Evolutionary conservation across 2,888 invertebrate species (phyloP).

Genomic region (Caenorhabditis afra): DNA sequence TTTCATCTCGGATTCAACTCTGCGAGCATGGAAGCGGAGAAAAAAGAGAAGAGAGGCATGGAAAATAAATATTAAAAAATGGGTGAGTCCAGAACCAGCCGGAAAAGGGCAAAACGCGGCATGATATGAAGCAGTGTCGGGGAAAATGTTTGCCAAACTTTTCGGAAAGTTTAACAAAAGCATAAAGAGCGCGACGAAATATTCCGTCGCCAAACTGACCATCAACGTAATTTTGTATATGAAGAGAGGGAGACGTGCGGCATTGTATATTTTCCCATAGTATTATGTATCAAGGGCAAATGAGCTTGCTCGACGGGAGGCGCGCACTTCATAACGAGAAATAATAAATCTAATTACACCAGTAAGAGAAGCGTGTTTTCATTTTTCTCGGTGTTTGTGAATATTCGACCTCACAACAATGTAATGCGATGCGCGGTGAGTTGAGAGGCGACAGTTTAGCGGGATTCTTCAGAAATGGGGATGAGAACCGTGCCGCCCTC

Average conservation of each 20-base stretch:
- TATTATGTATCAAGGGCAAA: slow-evolving; percentile 15
- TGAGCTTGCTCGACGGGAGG: slow-evolving; percentile 14
- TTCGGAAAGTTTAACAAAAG: slow-evolving; percentile 25
- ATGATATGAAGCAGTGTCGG: slow-evolving; percentile 29
- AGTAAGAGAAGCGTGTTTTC: not conserved
- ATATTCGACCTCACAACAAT: slow-evolving; percentile 26
- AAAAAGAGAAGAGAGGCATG: not conserved
- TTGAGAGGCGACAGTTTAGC: not conserved
- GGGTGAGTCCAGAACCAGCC: slow-evolving; percentile 32
- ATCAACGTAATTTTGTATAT: slow-evolving; percentile 23
- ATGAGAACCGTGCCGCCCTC: no score
- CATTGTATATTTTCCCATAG: slow-evolving; percentile 4
- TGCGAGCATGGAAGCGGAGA: not conserved
- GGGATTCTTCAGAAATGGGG: not conserved
- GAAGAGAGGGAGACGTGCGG: not conserved
- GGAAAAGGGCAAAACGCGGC: slow-evolving; percentile 21
- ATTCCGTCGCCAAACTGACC: slow-evolving; percentile 14
- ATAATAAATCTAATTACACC: slow-evolving; percentile 30
- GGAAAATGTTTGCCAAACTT: slow-evolving; percentile 40
- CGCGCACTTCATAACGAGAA: slow-evolving; percentile 27
- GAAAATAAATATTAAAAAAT: slow-evolving; percentile 17
- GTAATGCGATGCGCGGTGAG: no score
- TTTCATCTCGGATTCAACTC: no score
- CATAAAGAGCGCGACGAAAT: not conserved
- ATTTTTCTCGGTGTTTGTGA: no score